phyloP scores from a whole-genome alignment of 1,140 invertebrate genomes.

The Saccostrea echinata region DNA sequence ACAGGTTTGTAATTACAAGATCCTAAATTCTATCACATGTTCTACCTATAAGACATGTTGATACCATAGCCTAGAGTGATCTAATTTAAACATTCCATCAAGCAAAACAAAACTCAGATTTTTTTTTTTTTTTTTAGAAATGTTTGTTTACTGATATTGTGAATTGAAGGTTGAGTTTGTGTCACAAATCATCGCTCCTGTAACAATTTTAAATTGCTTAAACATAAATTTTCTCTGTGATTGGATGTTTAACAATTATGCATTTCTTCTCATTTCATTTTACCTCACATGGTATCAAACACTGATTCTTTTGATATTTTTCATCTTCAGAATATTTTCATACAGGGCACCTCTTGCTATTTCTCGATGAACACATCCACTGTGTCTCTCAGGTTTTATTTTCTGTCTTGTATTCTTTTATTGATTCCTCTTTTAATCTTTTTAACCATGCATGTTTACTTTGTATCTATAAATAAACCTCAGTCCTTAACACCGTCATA shows the following conservation, averaged over 20 bases:
- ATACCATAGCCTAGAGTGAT: not conserved
- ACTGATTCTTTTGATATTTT: not conserved
- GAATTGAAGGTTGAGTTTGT: not conserved
- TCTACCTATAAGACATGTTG: not conserved
- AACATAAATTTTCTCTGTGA: no score
- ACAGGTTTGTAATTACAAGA: constrained; percentile 69
- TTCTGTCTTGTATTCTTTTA: not conserved
- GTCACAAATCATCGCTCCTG: not conserved
- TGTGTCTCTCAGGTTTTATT: constrained; percentile 22
- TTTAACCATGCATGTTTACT: no score
- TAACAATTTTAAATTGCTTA: no score
- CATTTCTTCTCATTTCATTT: not conserved
- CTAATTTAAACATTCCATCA: not conserved
- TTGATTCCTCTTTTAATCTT: no score
- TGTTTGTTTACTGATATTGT: not conserved
- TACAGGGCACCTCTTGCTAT: not conserved
- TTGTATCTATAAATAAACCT: no score
- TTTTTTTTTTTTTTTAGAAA: no score
- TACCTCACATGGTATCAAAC: not conserved
- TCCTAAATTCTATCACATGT: no score
- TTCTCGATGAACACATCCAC: not conserved
- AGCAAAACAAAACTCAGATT: not conserved
- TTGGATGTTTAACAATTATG: no score
- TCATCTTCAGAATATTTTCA: not conserved
- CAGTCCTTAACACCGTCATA: no score